These are phyloP conservation scores for Mastomys coucha DNA, from an alignment of 2,113 vertebrate genomes.

Conservation along the genomic window DNA sequence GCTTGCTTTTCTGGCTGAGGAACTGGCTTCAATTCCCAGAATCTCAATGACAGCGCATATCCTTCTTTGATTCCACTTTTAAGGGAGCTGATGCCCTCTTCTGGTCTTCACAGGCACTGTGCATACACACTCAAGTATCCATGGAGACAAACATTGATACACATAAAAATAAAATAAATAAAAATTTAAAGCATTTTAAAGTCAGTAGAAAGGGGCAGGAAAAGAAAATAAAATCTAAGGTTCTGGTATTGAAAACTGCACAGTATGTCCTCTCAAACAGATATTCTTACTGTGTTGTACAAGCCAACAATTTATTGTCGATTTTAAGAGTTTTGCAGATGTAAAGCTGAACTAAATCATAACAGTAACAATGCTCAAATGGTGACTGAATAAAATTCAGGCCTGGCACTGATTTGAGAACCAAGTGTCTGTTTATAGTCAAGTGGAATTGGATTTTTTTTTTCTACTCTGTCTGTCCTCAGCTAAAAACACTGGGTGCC, in stretches of 20 bases:
- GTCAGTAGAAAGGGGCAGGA: not conserved
- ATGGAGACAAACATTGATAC: not conserved
- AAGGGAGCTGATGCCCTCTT: not conserved
- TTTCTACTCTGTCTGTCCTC: conserved; percentile 35
- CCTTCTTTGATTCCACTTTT: not conserved
- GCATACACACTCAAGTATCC: not conserved
- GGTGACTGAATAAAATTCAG: not conserved
- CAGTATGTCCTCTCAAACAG: not conserved
- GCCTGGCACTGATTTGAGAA: conserved; percentile 1
- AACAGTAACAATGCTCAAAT: not conserved
- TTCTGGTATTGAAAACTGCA: not conserved
- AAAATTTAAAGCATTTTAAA: not conserved
- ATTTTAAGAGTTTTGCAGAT: not conserved
- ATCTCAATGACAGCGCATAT: not conserved
- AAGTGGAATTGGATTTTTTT: conserved; percentile 47
- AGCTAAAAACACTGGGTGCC: conserved; percentile 38
- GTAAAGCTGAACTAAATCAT: not conserved
- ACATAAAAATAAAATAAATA: not conserved
- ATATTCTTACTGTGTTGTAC: not conserved
- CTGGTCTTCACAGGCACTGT: not conserved
- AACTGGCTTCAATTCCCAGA: not conserved
- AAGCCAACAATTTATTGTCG: not conserved
- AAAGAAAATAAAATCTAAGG: not conserved
- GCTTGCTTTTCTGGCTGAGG: not conserved
- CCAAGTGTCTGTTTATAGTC: not conserved